Evolutionary conservation across 2,113 vertebrate species (phyloP).

Genomic region (Microtus oregoni): DNA sequence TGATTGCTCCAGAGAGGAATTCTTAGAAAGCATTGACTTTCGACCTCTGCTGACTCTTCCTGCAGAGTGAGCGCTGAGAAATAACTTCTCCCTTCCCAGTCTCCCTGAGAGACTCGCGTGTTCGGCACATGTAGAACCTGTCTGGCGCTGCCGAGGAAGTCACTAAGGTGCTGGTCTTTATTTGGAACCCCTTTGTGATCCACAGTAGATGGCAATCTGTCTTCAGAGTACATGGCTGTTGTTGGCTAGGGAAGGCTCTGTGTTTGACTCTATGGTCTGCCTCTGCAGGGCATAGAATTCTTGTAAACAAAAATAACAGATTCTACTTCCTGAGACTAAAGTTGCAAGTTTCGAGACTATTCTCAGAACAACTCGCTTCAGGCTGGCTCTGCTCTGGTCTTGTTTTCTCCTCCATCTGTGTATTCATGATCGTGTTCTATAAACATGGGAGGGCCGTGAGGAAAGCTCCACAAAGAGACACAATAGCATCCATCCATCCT

Average conservation of each 20-base stretch:
- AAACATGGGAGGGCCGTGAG: not conserved
- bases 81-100: not conserved
- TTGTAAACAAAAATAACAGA: not conserved
- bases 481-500: not conserved
- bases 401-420: not conserved
- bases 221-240: not conserved
- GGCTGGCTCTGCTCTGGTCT: not conserved
- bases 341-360: not conserved
- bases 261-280: not conserved
- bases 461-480: not conserved
- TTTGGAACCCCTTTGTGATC: slow-evolving; percentile 45
- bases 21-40: slow-evolving; percentile 41
- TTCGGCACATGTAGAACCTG: slow-evolving; percentile 20
- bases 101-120: not conserved
- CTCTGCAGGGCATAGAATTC: not conserved
- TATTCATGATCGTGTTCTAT: not conserved
- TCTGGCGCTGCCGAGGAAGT: not conserved
- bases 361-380: not conserved
- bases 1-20: not conserved
- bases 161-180: not conserved
- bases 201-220: not conserved
- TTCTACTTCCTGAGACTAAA: not conserved
- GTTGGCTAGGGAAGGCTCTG: not conserved
- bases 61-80: not conserved
- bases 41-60: not conserved